A percentile compares a stretch with the other conserved stretches of the same genome.
Conservation (phyloP, 2,888 invertebrate species). For the Lomographa bimaculata region DNA sequence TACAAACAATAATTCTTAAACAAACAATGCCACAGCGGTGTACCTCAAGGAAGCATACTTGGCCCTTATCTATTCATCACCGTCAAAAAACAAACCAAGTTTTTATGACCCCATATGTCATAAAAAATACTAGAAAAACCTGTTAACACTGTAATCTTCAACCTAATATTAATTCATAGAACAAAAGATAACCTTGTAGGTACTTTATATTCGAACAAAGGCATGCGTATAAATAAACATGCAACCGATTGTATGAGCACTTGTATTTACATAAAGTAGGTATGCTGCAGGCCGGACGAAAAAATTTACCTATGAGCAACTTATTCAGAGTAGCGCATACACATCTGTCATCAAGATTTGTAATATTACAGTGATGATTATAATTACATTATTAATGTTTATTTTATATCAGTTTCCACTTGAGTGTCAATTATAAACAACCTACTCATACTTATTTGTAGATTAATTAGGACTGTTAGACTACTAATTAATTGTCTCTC, state of each 20-base stretch:
- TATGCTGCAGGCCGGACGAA: slow-evolving; percentile 12
- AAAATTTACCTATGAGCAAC: slow-evolving; percentile 10
- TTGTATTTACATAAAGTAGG: slow-evolving; percentile 26
- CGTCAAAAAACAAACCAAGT: neutral
- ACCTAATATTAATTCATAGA: slow-evolving; percentile 37
- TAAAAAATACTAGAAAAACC: slow-evolving; percentile 24
- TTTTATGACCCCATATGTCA: slow-evolving; percentile 6
- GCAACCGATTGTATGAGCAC: slow-evolving; percentile 32
- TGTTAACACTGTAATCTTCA: slow-evolving; percentile 37
- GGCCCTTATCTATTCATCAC: slow-evolving; percentile 4
- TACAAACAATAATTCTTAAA: no score
- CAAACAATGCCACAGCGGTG: no score
- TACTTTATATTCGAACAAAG: slow-evolving; percentile 40
- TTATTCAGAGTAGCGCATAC: slow-evolving; percentile 4
- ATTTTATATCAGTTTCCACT: no score
- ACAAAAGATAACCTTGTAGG: slow-evolving; percentile 52
- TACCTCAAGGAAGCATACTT: slow-evolving; percentile 8
- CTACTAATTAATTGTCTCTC: no score
- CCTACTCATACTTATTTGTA: no score
- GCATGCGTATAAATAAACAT: slow-evolving; percentile 47
- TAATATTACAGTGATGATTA: no score
- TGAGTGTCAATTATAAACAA: no score
- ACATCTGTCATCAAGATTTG: no score
- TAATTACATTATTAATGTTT: no score
- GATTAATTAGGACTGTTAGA: no score